These are phyloP conservation scores for Labroides dimidiatus DNA, from an alignment of 2,797 vertebrate species.

Conservation along the genomic window DNA sequence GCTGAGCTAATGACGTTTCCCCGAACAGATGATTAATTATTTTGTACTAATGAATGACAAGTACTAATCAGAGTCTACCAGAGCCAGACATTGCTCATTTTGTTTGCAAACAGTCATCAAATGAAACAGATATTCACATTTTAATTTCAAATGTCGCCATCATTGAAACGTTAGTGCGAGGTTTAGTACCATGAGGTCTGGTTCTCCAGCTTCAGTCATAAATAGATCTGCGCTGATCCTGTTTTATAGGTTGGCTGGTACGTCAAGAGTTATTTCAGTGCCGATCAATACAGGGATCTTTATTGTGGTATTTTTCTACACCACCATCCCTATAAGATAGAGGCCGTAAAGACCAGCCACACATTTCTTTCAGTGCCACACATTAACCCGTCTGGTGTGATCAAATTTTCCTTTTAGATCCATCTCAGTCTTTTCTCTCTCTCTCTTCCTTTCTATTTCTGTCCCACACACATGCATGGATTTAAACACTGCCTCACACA, in stretches of 20 bases:
- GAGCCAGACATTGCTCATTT: not conserved
- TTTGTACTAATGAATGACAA: constrained; percentile 1
- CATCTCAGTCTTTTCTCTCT: not conserved
- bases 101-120: not conserved
- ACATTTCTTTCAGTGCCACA: not conserved
- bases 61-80: no score
- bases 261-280: constrained; percentile 45
- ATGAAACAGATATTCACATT: not conserved
- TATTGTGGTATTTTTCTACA: constrained; percentile 16
- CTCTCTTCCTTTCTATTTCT: constrained; percentile 25
- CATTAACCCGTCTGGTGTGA: not conserved
- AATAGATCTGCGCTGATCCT: not conserved
- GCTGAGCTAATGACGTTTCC: not conserved
- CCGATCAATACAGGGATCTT: constrained; percentile 49
- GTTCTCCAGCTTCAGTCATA: not conserved
- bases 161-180: no score
- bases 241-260: constrained; percentile 11
- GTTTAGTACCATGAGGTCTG: no score
- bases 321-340: not conserved
- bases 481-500: not conserved
- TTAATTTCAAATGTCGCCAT: not conserved
- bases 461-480: not conserved
- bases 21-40: not conserved
- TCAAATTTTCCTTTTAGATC: not conserved
- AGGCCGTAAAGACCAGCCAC: constrained; percentile 1